A percentile compares a stretch with the other conserved stretches of the same genome.
Conservation (phyloP, 2,888 invertebrate species). For the Strigamia maritima region DNA sequence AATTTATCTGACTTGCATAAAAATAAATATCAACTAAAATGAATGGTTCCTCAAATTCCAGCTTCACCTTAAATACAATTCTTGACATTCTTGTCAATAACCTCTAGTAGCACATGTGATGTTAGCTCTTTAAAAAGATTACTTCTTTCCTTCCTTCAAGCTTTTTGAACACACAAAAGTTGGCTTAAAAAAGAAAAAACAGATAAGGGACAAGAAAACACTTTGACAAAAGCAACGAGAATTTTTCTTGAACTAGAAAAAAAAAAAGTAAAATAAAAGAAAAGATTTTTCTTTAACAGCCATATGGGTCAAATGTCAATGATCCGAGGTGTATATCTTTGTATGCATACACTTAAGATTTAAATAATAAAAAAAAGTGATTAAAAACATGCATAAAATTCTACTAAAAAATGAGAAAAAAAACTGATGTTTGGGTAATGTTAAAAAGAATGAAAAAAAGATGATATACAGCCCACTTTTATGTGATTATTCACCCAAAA, state of each 20-base stretch:
- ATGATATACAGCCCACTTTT: neutral
- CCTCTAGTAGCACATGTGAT: conserved; percentile 22
- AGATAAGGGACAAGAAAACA: conserved; percentile 24
- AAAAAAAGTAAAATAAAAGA: conserved; percentile 1
- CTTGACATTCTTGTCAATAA: conserved; percentile 29
- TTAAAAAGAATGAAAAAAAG: neutral
- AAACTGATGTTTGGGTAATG: neutral
- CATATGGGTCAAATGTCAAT: conserved; percentile 24
- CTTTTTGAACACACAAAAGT: conserved; percentile 23
- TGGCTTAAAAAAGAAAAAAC: neutral
- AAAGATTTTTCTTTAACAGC: conserved; percentile 2
- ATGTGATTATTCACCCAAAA: neutral
- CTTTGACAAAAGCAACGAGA: conserved; percentile 1
- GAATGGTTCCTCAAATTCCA: neutral
- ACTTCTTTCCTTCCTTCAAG: conserved; percentile 24
- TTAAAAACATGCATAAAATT: neutral
- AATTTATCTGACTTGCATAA: neutral
- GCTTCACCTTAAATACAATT: conserved; percentile 24
- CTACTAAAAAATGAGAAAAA: neutral
- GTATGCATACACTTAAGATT: neutral
- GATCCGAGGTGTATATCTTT: conserved; percentile 6
- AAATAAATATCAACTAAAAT: neutral
- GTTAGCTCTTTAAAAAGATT: conserved; percentile 24
- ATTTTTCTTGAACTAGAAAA: neutral
- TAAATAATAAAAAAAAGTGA: neutral